Percentiles rank a stretch among this genome's conserved stretches.
Conservation (phyloP, 1,140 invertebrate species). For the Drosophila melanogaster region DNA sequence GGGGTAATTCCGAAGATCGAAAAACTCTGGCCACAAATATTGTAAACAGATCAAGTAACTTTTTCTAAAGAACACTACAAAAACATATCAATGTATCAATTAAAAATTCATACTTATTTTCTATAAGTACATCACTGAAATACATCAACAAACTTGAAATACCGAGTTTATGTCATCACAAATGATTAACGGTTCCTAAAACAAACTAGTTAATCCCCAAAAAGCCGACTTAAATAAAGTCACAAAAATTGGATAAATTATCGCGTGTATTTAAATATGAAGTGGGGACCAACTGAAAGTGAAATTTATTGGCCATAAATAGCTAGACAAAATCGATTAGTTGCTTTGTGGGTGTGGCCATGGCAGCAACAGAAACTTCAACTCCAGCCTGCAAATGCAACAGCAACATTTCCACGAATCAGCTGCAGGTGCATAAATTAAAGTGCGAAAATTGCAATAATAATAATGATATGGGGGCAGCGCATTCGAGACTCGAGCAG, state of each 20-base stretch:
- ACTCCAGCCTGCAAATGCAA: background rate
- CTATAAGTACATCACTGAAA: background rate
- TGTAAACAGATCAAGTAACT: constrained; percentile 76
- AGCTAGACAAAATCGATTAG: constrained; percentile 79
- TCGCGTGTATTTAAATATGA: constrained; percentile 66
- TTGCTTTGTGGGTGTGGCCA: constrained; percentile 72
- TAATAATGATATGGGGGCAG: constrained; percentile 67
- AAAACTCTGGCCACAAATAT: constrained; percentile 24
- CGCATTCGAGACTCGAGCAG: constrained; percentile 19
- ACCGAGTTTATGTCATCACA: background rate
- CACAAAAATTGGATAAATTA: constrained; percentile 53
- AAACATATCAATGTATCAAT: no score
- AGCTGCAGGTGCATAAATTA: constrained; percentile 82
- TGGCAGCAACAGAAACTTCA: constrained; percentile 53
- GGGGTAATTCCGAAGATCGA: constrained; percentile 19
- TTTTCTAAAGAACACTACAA: no score
- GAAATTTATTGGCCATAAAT: constrained; percentile 80
- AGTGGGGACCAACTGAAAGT: constrained; percentile 67
- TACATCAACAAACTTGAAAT: background rate
- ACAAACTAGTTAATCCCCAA: constrained; percentile 28
- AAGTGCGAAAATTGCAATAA: constrained; percentile 80
- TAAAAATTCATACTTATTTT: background rate
- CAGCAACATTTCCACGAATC: constrained; percentile 56
- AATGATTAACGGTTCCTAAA: background rate
- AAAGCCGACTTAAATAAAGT: constrained; percentile 55